Conservation (phyloP, 2,797 vertebrate species). For the Chrosomus eos region DNA sequence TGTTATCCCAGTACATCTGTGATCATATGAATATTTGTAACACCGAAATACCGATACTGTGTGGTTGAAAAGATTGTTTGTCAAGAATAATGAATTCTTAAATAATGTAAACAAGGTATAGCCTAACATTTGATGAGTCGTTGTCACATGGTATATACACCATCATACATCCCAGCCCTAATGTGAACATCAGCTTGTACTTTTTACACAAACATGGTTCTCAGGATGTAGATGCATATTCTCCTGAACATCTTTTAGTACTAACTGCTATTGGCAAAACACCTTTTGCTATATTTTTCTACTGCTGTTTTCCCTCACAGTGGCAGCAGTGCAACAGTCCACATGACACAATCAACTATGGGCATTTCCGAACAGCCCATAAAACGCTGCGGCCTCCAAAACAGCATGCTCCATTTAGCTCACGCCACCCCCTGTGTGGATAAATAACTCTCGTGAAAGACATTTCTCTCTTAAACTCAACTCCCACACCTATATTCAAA, state of each 20-base stretch:
- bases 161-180: not conserved
- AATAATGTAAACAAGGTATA: not conserved
- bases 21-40: not conserved
- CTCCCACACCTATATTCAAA: not conserved
- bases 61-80: not conserved
- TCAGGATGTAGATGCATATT: not conserved
- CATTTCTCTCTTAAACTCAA: not conserved
- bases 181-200: not conserved
- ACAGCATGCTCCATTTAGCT: constrained; percentile 36
- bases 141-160: not conserved
- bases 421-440: constrained; percentile 35
- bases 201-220: not conserved
- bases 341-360: constrained; percentile 51
- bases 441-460: constrained; percentile 14
- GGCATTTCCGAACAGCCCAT: constrained; percentile 41
- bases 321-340: constrained; percentile 41
- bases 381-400: constrained; percentile 47
- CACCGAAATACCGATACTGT: not conserved
- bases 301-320: constrained; percentile 34
- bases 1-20: not conserved
- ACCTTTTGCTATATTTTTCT: not conserved
- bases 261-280: not conserved
- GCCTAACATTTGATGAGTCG: not conserved
- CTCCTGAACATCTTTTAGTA: not conserved
- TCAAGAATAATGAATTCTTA: too few species aligned